Percentiles rank a stretch among this genome's conserved stretches.
Conservation (phyloP, 2,797 vertebrate species). For the Basileuterus tristriatus region DNA sequence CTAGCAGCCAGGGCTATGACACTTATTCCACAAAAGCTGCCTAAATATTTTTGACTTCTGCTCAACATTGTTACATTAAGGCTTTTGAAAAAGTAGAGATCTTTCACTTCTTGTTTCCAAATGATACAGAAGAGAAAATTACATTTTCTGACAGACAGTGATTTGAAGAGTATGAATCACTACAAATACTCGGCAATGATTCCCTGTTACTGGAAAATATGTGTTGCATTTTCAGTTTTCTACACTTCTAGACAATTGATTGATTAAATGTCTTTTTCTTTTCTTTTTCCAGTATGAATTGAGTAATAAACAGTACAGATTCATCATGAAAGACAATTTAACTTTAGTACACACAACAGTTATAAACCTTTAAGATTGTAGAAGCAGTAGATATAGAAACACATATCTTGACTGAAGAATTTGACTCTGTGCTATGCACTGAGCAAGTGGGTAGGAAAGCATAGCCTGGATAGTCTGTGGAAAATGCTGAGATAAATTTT, state of each 20-base stretch:
- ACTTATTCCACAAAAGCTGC: not conserved
- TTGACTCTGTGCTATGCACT: not conserved
- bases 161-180: not conserved
- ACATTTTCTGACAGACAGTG: not conserved
- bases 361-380: not conserved
- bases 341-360: not conserved
- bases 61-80: not conserved
- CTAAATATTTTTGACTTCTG: not conserved
- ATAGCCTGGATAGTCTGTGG: not conserved
- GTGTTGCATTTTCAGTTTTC: conserved; percentile 15
- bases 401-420: not conserved
- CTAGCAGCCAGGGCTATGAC: not conserved
- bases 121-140: not conserved
- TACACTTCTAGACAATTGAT: not conserved
- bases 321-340: not conserved
- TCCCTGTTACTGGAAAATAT: not conserved
- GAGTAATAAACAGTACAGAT: not conserved
- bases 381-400: not conserved
- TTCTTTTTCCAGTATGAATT: not conserved
- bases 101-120: not conserved
- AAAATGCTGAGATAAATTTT: not conserved
- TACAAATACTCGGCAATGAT: not conserved
- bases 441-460: not conserved
- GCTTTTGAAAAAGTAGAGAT: not conserved
- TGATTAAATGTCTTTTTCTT: not conserved